These are phyloP conservation scores for Deroptyus accipitrinus DNA, from an alignment of 2,113 vertebrate genomes.

Conservation along the genomic window DNA sequence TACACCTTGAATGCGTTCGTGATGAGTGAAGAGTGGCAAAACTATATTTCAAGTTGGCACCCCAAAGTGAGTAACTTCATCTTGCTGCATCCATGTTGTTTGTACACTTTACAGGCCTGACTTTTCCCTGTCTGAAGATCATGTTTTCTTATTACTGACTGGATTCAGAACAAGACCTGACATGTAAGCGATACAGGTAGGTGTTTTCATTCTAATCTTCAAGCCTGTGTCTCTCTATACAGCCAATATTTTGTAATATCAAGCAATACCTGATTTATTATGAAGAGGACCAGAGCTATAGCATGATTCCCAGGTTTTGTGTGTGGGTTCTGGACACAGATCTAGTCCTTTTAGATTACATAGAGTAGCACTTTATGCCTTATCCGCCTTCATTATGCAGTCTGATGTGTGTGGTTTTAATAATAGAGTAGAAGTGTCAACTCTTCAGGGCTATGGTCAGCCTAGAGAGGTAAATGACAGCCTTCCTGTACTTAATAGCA, in stretches of 20 bases:
- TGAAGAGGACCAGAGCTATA: not conserved
- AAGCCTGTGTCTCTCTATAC: not conserved
- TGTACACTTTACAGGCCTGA: not conserved
- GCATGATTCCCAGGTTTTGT: not conserved
- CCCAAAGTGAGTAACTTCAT: not conserved
- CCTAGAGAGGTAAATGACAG: not conserved
- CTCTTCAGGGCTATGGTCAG: not conserved
- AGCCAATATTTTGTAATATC: not conserved
- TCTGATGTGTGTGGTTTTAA: not conserved
- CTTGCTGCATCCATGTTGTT: not conserved
- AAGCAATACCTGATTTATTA: not conserved
- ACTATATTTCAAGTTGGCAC: not conserved
- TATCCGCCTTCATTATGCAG: not conserved
- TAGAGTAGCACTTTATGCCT: not conserved
- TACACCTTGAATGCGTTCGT: not conserved
- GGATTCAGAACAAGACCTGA: not conserved
- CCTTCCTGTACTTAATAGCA: not conserved
- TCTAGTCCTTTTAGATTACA: not conserved
- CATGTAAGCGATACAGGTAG: not conserved
- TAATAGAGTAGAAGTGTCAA: not conserved
- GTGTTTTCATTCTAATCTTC: not conserved
- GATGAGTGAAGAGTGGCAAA: not conserved
- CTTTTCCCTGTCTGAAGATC: not conserved
- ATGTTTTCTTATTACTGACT: not conserved
- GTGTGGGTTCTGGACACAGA: not conserved